Evolutionary conservation across 1,140 invertebrate species (phyloP), one percentile per base, ranked within the genome.

Genomic region (Eufriesea mexicana): DNA sequence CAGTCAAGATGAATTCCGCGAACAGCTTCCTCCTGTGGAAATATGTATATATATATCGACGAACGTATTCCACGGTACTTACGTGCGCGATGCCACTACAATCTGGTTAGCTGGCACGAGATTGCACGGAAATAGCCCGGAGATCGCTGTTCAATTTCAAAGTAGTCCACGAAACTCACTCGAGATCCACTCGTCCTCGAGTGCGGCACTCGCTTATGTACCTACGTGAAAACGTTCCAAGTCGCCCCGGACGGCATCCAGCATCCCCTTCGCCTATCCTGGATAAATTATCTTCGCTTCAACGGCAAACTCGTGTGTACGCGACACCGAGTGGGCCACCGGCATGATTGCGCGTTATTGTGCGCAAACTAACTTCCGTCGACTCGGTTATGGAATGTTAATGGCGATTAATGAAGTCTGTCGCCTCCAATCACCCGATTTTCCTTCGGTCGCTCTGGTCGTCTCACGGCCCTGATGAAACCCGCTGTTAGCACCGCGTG

Each of bases 81-180:
- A 81, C 81, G 78, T 73, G 83, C 76, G 55, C 76, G 51, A 84
- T 87, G 84, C 86, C 84, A 81, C 72, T 67, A 73, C 86, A 91
- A 92, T 92, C 89, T 90, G 87, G 90, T 92, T 93, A 92, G 89
- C 82, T 70, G 84, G 76, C 68, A 76, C 86, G 90, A 92, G 88
- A 93, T 92, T 92, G 90, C 84, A 83, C 87, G 90, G 89, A 91
- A 93, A 92, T 92, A 90, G 88, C 83, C 80, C 82, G 86, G 86
- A 91, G 89, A 91, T 92, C 90, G 89, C 72, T 78, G 66, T 83
- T 80, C 78, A 80, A 89, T 83, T 79, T 85, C 74, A 68, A 88
- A 86, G 81, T 84, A 79, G 83, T 75, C 68, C 83, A 84, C 87
- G 83, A 88, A 76, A 82, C 72, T 82, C 61, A 12, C 28, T 62